These are phyloP conservation scores for Martes martes DNA, from an alignment of 2,113 vertebrate species.

Conservation along the genomic window DNA sequence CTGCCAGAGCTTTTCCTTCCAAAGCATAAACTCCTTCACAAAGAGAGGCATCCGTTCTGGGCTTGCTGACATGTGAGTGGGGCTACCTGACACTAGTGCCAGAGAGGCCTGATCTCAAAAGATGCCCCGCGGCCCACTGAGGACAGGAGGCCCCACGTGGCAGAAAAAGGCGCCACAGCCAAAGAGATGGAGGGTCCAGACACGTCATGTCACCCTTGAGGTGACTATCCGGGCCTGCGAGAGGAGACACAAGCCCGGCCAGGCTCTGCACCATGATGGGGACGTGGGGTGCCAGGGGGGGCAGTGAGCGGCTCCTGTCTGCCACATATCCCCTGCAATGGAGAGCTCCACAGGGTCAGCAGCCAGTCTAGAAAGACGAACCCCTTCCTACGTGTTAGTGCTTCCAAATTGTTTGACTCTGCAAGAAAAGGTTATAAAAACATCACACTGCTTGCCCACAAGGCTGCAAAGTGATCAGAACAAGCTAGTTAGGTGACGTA, in stretches of 20 bases:
- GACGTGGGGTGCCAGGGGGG: neutral
- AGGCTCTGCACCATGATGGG: neutral
- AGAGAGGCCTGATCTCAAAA: neutral
- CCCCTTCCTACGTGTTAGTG: neutral
- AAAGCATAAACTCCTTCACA: neutral
- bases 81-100: rapidly evolving
- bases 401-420: neutral
- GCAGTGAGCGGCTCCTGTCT: rapidly evolving
- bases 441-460: neutral
- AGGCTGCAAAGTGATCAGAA: neutral
- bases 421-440: neutral
- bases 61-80: neutral
- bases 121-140: rapidly evolving
- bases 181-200: neutral
- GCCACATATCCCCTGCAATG: rapidly evolving
- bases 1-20: neutral
- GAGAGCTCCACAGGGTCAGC: neutral
- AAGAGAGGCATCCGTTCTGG: neutral
- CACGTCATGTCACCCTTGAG: neutral
- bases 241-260: neutral
- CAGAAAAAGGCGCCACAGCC: no score
- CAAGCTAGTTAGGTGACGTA: neutral
- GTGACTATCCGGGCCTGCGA: no score
- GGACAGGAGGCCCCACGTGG: rapidly evolving
- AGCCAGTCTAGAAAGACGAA: neutral